Percentiles rank a stretch among this genome's conserved stretches.
Conservation (phyloP, 1,140 invertebrate species). For the Euwallacea similis region DNA sequence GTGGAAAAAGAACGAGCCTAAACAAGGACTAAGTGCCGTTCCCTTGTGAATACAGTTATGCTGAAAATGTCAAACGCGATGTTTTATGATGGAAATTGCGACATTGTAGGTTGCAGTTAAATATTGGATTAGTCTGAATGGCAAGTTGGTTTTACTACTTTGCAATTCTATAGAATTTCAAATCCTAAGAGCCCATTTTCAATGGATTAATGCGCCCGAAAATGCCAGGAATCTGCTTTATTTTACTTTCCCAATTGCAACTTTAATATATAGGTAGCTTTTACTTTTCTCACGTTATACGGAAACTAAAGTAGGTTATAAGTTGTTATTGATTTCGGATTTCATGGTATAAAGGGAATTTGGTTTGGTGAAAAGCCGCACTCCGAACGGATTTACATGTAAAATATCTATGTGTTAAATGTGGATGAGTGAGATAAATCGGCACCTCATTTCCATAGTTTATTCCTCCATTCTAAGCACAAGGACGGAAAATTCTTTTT, state of each 20-base stretch:
- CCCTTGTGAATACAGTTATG: background rate
- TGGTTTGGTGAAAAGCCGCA: constrained; percentile 4
- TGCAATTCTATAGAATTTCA: background rate
- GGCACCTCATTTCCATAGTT: background rate
- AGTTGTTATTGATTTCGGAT: constrained; percentile 14
- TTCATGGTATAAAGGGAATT: constrained; percentile 6
- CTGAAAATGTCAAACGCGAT: background rate
- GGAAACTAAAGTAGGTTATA: constrained; percentile 5
- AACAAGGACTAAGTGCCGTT: background rate
- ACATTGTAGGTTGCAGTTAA: background rate
- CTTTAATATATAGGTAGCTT: background rate
- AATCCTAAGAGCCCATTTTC: background rate
- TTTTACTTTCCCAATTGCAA: background rate
- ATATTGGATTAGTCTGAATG: background rate
- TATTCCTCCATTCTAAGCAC: background rate
- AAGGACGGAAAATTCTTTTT: background rate
- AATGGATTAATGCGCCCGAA: background rate
- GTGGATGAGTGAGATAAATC: background rate
- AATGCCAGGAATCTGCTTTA: background rate
- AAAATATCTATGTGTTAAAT: constrained; percentile 14
- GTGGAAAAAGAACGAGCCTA: background rate
- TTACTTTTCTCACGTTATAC: background rate
- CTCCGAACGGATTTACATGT: constrained; percentile 7
- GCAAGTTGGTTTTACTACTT: background rate
- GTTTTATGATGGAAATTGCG: background rate